phyloP scores from a whole-genome alignment of 2,888 invertebrate species.

The Orthonychiurus folsomi region DNA sequence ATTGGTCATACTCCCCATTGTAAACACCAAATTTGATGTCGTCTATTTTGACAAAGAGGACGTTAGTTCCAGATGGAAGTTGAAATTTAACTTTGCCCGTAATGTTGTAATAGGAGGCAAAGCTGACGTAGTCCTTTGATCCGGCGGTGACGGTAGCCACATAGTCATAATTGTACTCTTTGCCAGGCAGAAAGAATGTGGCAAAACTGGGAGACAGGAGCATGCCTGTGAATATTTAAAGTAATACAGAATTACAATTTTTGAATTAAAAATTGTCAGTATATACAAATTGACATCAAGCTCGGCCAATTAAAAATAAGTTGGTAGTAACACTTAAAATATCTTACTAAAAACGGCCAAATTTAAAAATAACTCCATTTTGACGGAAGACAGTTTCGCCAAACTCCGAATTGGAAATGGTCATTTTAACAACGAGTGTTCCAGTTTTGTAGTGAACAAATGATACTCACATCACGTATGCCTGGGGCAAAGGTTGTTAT shows the following conservation, averaged over 20 bases:
- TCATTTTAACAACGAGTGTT: no score
- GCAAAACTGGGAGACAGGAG: slow-evolving; percentile 25
- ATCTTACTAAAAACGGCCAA: no score
- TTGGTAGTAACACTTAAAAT: neutral
- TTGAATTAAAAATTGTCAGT: neutral
- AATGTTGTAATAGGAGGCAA: slow-evolving; percentile 33
- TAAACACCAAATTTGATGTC: slow-evolving; percentile 31
- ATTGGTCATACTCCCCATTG: slow-evolving; percentile 31
- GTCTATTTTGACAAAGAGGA: slow-evolving; percentile 29
- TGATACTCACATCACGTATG: no score
- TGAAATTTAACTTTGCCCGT: slow-evolving; percentile 34
- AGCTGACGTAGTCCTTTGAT: slow-evolving; percentile 35
- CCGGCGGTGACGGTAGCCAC: slow-evolving; percentile 28
- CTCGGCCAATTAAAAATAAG: neutral
- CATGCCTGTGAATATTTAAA: slow-evolving; percentile 19
- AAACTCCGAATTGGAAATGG: no score
- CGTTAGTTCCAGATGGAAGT: slow-evolving; percentile 22
- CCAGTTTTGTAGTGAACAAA: no score
- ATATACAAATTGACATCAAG: neutral
- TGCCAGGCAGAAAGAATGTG: slow-evolving; percentile 33
- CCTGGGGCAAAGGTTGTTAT: no score
- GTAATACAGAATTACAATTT: neutral
- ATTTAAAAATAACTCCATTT: no score
- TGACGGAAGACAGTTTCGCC: no score
- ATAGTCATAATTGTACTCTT: slow-evolving; percentile 37